Conservation (phyloP, 2,888 invertebrate genomes). For the Strigamia maritima region DNA sequence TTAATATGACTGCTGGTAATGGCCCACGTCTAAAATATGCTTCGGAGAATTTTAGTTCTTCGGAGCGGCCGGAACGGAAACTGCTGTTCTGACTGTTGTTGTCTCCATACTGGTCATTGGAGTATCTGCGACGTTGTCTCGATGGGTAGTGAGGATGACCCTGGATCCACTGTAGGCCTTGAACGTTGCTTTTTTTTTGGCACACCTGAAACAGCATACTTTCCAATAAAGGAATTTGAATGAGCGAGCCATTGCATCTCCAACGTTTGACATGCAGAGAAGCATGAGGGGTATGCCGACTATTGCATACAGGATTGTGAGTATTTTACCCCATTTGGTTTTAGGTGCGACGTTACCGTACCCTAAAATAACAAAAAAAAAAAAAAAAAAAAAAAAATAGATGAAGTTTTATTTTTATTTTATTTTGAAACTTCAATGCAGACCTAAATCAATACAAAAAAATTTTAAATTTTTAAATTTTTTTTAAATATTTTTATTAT, state of each 20-base stretch:
- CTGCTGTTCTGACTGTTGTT: slow-evolving; percentile 28
- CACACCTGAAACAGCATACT: slow-evolving; percentile 80
- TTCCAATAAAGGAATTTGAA: slow-evolving; percentile 91
- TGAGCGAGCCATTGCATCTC: slow-evolving; percentile 89
- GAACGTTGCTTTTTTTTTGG: slow-evolving; percentile 54
- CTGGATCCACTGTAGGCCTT: background rate
- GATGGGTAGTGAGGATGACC: background rate
- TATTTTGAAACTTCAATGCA: no score
- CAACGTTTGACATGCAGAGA: slow-evolving; percentile 87
- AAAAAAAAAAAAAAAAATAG: no score
- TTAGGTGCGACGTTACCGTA: slow-evolving; percentile 94
- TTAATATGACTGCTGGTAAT: slow-evolving; percentile 59
- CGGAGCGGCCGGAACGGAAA: slow-evolving; percentile 26
- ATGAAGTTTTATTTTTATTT: no score
- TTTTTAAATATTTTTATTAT: no score
- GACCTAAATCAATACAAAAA: no score
- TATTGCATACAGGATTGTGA: slow-evolving; percentile 93
- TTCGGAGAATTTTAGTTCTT: background rate
- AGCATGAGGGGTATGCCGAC: slow-evolving; percentile 91
- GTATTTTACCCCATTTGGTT: slow-evolving; percentile 87
- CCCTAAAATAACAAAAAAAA: slow-evolving; percentile 60
- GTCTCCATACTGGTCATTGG: background rate
- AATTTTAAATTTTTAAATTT: no score
- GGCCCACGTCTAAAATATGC: background rate
- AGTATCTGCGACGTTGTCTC: background rate